These are phyloP conservation scores for Nemopilema nomurai DNA, from an alignment of 30 jellyfish, hydroid and myxozoan species.

Conservation along the genomic window DNA sequence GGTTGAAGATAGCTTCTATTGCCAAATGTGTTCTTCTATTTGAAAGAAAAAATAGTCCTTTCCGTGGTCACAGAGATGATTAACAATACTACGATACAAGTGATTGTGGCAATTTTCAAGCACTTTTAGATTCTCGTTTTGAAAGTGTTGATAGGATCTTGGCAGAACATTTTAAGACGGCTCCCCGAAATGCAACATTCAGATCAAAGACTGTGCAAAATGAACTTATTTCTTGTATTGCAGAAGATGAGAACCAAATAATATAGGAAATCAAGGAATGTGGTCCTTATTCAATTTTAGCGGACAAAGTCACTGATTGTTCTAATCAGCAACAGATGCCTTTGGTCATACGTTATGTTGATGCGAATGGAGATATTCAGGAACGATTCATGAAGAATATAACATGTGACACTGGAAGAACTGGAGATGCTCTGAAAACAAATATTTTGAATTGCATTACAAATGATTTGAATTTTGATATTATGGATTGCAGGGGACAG, in stretches of 20 bases:
- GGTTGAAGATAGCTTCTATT: not conserved
- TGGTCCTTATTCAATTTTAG: constrained; percentile 34
- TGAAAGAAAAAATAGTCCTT: constrained; percentile 21
- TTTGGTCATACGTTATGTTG: constrained; percentile 37
- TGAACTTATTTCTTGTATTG: constrained; percentile 45
- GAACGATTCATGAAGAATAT: constrained; percentile 11
- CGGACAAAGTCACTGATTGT: constrained; percentile 56
- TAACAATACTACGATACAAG: not conserved
- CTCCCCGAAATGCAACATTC: constrained; percentile 65
- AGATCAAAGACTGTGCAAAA: constrained; percentile 59
- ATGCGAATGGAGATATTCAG: not conserved
- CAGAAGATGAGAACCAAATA: not conserved
- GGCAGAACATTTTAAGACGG: constrained; percentile 9
- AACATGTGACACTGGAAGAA: constrained; percentile 23
- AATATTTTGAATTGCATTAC: not conserved
- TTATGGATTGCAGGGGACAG: constrained; percentile 45
- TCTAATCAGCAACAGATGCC: constrained; percentile 63
- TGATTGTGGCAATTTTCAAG: constrained; percentile 12
- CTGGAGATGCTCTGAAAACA: constrained; percentile 17
- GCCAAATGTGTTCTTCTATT: not conserved
- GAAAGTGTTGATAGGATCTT: constrained; percentile 11
- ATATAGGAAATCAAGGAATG: constrained; percentile 22
- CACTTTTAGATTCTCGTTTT: not conserved
- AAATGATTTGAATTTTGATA: not conserved
- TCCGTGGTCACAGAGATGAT: constrained; percentile 49